These are phyloP conservation scores for Suncus etruscus DNA, from an alignment of 2,113 vertebrate species.

Conservation along the genomic window DNA sequence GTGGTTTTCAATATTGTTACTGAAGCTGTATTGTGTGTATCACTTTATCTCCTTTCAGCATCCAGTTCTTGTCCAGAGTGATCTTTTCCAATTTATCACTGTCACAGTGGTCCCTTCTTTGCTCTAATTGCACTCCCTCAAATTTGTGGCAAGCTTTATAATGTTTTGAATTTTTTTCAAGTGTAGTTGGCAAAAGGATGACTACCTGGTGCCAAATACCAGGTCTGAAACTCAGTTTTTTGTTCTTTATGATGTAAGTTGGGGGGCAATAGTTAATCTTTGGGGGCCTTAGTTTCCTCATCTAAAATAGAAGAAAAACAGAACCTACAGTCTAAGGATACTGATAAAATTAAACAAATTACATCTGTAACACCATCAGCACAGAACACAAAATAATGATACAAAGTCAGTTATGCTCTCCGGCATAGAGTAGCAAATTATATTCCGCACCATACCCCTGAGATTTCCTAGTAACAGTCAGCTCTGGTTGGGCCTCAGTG, in stretches of 20 bases:
- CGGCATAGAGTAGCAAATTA: slow-evolving; percentile 56
- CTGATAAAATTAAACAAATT: slow-evolving; percentile 21
- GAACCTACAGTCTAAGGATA: neutral
- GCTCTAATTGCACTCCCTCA: neutral
- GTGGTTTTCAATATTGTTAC: too few relatives aligned
- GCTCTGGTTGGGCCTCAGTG: slow-evolving; percentile 85
- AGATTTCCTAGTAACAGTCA: slow-evolving; percentile 88
- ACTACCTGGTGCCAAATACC: neutral
- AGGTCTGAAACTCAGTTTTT: neutral
- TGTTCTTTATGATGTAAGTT: neutral
- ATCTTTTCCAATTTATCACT: too few relatives aligned
- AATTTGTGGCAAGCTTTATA: neutral
- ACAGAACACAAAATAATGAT: neutral
- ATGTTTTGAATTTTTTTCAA: slow-evolving; percentile 7
- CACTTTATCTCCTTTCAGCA: too few relatives aligned
- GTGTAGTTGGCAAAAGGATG: neutral
- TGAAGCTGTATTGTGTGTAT: too few relatives aligned
- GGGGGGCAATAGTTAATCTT: neutral
- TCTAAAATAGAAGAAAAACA: slow-evolving; percentile 2
- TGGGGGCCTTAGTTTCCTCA: slow-evolving; percentile 11
- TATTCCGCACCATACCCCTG: slow-evolving; percentile 82
- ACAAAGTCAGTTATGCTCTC: neutral
- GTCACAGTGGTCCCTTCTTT: too few relatives aligned
- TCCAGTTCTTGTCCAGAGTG: too few relatives aligned
- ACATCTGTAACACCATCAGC: neutral